A percentile compares a stretch with the other conserved stretches of the same genome.
Evolutionary conservation across 2,113 vertebrate species (phyloP).

Genomic region (Corythaeola cristata): DNA sequence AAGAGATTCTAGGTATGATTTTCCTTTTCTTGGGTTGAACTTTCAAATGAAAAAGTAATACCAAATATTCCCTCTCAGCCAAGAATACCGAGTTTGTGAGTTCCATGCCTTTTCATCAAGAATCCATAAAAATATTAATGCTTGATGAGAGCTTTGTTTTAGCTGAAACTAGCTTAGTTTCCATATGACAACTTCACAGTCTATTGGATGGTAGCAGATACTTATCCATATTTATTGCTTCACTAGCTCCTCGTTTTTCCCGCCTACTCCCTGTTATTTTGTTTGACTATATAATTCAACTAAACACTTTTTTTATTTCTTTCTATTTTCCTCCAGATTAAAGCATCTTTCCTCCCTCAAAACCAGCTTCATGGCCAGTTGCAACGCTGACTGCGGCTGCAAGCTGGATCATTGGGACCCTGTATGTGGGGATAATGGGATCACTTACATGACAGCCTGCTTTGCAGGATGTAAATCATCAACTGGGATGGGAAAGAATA

Average conservation of each 20-base stretch:
- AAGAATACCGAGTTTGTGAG: background rate
- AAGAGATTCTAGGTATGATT: background rate
- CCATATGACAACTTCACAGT: background rate
- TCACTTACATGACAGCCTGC: constrained; percentile 86
- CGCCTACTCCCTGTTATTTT: background rate
- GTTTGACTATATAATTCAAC: background rate
- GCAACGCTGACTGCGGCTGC: constrained; percentile 83
- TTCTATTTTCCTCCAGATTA: background rate
- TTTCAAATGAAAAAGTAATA: background rate
- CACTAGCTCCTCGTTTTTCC: background rate
- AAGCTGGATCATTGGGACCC: constrained; percentile 84
- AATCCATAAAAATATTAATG: background rate
- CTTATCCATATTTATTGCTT: background rate
- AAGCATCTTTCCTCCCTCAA: constrained; percentile 38
- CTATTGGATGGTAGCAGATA: background rate
- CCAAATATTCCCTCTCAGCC: background rate
- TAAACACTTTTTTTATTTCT: background rate
- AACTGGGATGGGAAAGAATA: constrained; percentile 77
- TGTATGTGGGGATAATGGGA: constrained; percentile 82
- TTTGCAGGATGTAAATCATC: constrained; percentile 82
- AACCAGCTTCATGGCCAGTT: constrained; percentile 68
- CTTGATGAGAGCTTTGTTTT: background rate
- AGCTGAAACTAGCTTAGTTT: background rate
- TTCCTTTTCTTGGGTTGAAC: background rate
- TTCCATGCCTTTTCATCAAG: background rate